phyloP scores from a whole-genome alignment of 2,797 vertebrate species.

The Distichodus sexfasciatus region DNA sequence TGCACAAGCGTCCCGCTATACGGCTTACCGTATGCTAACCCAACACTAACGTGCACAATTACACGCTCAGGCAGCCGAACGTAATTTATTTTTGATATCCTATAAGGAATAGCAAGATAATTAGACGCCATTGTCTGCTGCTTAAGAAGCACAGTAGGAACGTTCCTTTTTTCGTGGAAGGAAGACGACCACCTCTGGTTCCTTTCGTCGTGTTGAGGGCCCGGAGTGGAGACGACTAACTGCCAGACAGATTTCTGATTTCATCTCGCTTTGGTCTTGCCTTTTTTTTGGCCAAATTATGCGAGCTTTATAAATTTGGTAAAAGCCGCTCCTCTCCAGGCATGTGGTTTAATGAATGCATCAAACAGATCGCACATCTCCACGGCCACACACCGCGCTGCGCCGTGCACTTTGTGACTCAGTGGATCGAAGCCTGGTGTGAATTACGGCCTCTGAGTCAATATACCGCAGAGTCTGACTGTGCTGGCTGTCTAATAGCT shows the following conservation, averaged over 20 bases:
- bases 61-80: background rate
- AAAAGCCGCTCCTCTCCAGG: background rate
- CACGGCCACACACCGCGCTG: background rate
- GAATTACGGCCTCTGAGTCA: background rate
- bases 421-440: background rate
- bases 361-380: no score
- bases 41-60: background rate
- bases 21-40: background rate
- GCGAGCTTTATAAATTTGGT: background rate
- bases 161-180: background rate
- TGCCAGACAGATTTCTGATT: background rate
- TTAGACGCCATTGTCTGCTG: slow-evolving; percentile 19
- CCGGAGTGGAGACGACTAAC: background rate
- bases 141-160: slow-evolving; percentile 13
- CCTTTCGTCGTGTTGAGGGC: background rate
- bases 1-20: background rate
- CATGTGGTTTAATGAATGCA: background rate
- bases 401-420: background rate
- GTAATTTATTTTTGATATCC: slow-evolving; percentile 8
- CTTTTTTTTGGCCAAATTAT: background rate
- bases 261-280: background rate
- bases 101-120: slow-evolving; percentile 25
- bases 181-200: background rate
- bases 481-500: background rate
- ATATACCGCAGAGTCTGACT: no score